phyloP scores from a whole-genome alignment of 2,888 invertebrate genomes.

The Oscheius onirici region DNA sequence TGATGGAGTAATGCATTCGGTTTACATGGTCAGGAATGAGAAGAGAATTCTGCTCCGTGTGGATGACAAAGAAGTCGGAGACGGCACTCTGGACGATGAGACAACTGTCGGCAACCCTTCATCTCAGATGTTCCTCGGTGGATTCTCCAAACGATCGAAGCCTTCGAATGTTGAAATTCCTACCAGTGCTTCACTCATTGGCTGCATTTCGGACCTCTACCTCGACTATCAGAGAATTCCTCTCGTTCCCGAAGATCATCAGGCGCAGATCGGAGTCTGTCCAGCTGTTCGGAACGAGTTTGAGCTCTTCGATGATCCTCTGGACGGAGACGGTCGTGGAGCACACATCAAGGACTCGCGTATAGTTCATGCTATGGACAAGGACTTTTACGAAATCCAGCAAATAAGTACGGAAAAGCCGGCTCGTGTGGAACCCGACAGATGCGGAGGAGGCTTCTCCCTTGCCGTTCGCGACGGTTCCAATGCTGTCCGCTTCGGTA shows the following conservation, averaged over 20 bases:
- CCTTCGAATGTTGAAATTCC: conserved; percentile 67
- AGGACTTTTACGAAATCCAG: conserved; percentile 41
- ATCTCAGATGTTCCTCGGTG: conserved; percentile 64
- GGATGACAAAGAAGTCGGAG: conserved; percentile 71
- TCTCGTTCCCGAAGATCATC: conserved; percentile 63
- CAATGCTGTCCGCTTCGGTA: conserved; percentile 46
- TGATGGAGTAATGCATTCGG: conserved; percentile 68
- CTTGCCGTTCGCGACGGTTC: conserved; percentile 25
- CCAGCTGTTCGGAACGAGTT: neutral
- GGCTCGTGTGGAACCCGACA: neutral
- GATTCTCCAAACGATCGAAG: conserved; percentile 42
- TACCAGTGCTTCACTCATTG: conserved; percentile 70
- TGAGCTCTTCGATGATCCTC: conserved; percentile 37
- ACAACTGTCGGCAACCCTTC: conserved; percentile 55
- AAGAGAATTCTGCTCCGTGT: conserved; percentile 49
- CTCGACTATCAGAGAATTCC: conserved; percentile 70
- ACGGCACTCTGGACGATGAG: conserved; percentile 57
- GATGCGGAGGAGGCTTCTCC: conserved; percentile 28
- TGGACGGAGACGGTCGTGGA: conserved; percentile 48
- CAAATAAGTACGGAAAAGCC: neutral
- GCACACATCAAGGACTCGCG: conserved; percentile 36
- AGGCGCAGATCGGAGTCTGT: conserved; percentile 66
- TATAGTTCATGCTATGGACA: conserved; percentile 38
- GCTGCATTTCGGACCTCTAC: conserved; percentile 73
- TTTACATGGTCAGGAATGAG: conserved; percentile 62